Base-by-base conservation (phyloP, 2,888 invertebrate species). In the Atethmia centrago region DNA sequence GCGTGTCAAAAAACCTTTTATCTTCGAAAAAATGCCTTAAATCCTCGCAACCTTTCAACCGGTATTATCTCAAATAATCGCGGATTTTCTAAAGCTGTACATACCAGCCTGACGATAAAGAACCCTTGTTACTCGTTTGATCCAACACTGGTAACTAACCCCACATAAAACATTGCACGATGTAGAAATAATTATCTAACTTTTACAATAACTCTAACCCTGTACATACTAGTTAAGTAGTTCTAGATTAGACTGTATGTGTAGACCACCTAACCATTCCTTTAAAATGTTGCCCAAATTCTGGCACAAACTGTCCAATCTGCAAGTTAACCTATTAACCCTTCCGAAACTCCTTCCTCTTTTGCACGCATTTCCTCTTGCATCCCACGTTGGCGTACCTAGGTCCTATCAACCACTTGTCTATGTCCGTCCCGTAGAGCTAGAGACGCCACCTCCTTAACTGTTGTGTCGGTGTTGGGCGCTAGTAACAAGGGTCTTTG, bases 401-500 rank as follows among this genome's bases (percentile, higher is more conserved):
- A 55, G 59, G 53, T 55, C 62, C 64, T 61, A 72, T 61, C 53
- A 42, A 53, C 28, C 61, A 53, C 74, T 65, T 36, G 47, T 51
- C 42, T 45, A 42, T 61, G 67, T 58, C 71, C 69, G 28, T 70
- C 82, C 70, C 28, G 79, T 83, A 85, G 84, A 61, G 77, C 80
- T 79, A 75, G 79, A 67, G 51, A 61, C 77, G 77, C 71, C 86
- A 85, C 78, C 83, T 77, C 89, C 85, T 86, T 89, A 90, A 89
- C 89, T 75, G 83, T 77, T 77, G 87, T 87, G 74, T 79, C 79
- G 95, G 95, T 95, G 95, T 95, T 93, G 95, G 95, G 93, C 91
- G 88, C 90, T 95, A 95, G 95, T 96, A 96, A 96, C 96, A 94
- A 94, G 95, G 96, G 96, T 94, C 95, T 96, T 93, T 96, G 96